Evolutionary conservation across 2,113 vertebrate species (phyloP), one percentile per base, ranked within the genome.

Genomic region (Tenrec ecaudatus): DNA sequence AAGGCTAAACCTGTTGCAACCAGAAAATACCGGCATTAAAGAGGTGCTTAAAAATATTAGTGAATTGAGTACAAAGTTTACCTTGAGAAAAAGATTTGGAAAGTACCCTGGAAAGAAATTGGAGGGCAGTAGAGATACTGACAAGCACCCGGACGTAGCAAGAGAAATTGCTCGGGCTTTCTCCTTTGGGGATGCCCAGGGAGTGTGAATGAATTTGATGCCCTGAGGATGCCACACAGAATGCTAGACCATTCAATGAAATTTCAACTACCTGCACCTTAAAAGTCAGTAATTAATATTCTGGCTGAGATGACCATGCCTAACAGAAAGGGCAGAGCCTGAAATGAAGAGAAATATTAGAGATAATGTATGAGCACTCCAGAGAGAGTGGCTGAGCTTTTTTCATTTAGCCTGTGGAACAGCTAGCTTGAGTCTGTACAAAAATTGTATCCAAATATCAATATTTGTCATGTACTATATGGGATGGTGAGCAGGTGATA

Each of bases 21-120:
- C 23, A 82, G 86, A 90, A 77, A 86, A 76, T 47, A 33, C 2
- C 27, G 47, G 10, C 27, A 3, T 25, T 16, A 69, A 38, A 4
- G 82, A 40, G 1, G 8, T 27, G 85, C 58, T 89, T 47, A 87
- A 43, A 43, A 69, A 64, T 27, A 82, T n/a, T 82, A 31, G 36
- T 91, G 73, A 88, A 82, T 82, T 69, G 6, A 60, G 47, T 40
- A 1, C n/a, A 82, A 88, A 94, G 38, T 27, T 22, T 90, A 40
- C 16, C 53, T 22, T 68, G n/a, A 31, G 23, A 57, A 20, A 68
- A 53, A 82, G 0, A 19, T 80, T 77, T 73, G 11, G 62, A 62
- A 47, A 80, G 20, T 2, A 14, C 66, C 89, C 6, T 36, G 36
- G 4, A 73, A 73, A 73, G n/a, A 6, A 73, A 1, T 20, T 73